Base-by-base conservation (phyloP, 2,797 vertebrate genomes). In the Lepus oiostolus region DNA sequence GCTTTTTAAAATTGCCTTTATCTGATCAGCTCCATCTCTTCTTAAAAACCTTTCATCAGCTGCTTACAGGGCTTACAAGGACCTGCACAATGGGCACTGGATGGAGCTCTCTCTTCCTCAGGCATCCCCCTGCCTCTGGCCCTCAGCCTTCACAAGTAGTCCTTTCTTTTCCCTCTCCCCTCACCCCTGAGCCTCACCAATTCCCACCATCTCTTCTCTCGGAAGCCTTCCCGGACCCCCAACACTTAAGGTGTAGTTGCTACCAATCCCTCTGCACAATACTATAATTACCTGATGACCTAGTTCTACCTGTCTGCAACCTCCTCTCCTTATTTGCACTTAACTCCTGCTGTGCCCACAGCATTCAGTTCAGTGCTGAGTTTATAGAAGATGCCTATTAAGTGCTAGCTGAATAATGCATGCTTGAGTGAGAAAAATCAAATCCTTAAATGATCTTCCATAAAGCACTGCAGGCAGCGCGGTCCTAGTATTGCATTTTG, bases 1-100 rank as follows among this genome's bases (percentile, higher is more conserved):
- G 47, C 42, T 76, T 96, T 81, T 62, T 17, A 68, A 88, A 95
- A 79, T 28, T 84, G 62, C 17, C n/a, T 94, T 81, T 81, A 81
- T 82, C 95, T 88, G 81, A 90, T 80, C 65, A 80, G 85, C 42
- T 38, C 58, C 5, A 86, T 85, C 60, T 63, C 47, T 81, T 77
- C 77, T 67, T 38, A 75, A 89, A 89, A 47, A 42, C 8, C 35
- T 76, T 52, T 62, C 32, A 83, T 17, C 4, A 63, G 65, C 12
- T 19, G 32, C 47, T 52, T 79, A 76, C n/a, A 67, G 68, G 60
- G 68, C 58, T 82, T 50, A n/a, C 0, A 3, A 65, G n/a, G 54
- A 74, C 28, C 60, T 4, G 22, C 11, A 16, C 14, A 32, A 62
- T 0, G 54, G 76, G 8, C 17, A 21, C 38, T 42, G 2, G 4